These are phyloP conservation scores for Equus quagga DNA, from an alignment of 2,113 vertebrate genomes.

Conservation along the genomic window DNA sequence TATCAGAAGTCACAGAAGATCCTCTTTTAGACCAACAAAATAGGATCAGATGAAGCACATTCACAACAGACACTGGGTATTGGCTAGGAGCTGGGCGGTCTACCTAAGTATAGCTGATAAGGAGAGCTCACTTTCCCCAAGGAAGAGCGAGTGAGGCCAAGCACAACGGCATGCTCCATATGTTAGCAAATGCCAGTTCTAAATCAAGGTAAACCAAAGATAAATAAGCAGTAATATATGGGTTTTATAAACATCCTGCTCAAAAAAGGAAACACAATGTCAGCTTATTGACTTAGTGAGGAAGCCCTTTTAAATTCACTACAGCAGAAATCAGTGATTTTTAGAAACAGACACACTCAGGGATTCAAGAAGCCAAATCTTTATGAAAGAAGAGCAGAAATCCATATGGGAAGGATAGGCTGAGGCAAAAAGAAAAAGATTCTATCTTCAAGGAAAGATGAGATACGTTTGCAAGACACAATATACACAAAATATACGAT, in stretches of 20 bases:
- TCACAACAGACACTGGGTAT: neutral
- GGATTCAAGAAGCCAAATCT: neutral
- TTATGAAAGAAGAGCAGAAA: neutral
- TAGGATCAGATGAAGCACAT: neutral
- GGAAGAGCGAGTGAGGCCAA: neutral
- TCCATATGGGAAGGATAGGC: neutral
- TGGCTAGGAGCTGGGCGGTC: neutral
- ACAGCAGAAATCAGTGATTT: neutral
- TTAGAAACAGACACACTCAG: neutral
- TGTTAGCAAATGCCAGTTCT: neutral
- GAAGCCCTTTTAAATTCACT: neutral
- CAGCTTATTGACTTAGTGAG: neutral
- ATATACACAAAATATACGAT: neutral
- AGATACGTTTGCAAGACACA: neutral
- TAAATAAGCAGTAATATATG: neutral
- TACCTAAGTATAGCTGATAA: accelerated
- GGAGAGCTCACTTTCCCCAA: neutral
- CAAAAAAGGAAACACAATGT: neutral
- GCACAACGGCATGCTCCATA: neutral
- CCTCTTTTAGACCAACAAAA: neutral
- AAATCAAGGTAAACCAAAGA: neutral
- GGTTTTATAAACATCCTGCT: neutral
- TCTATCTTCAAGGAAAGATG: neutral
- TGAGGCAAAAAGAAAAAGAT: neutral
- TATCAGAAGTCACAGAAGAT: neutral